Evolutionary conservation across 2,113 vertebrate species (phyloP).

Genomic region (Megaptera novaeangliae): DNA sequence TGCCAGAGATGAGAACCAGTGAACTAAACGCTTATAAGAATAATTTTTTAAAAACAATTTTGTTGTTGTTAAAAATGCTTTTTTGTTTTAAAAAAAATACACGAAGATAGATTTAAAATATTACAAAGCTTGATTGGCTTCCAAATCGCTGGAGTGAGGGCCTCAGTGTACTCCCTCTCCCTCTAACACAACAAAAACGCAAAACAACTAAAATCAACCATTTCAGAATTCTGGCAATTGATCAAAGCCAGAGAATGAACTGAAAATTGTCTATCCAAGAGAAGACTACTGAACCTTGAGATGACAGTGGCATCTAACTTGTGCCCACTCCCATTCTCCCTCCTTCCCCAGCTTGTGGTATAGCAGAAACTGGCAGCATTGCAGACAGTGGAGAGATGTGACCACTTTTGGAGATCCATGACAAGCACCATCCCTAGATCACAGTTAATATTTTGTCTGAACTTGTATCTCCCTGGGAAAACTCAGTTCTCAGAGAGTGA

Average conservation of each 20-base stretch:
- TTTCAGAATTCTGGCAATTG: not conserved
- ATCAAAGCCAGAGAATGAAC: not conserved
- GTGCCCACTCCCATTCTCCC: not conserved
- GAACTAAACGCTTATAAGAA: not conserved
- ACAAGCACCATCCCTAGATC: not conserved
- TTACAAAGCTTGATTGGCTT: not conserved
- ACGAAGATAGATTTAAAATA: not conserved
- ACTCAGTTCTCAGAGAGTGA: not conserved
- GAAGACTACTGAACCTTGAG: not conserved
- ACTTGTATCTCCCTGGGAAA: constrained; percentile 43
- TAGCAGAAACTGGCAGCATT: not conserved
- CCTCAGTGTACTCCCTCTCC: not conserved
- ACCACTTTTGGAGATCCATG: not conserved
- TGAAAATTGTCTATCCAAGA: not conserved
- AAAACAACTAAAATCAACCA: not conserved
- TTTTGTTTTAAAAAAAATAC: not conserved
- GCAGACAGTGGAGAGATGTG: not conserved
- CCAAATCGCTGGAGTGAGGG: not conserved
- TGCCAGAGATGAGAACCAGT: not conserved
- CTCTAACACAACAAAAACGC: not conserved
- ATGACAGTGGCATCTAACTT: not conserved
- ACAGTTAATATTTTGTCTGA: constrained; percentile 26
- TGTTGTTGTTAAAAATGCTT: not conserved
- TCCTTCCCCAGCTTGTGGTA: not conserved
- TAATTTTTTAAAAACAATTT: not conserved